Base-by-base conservation (phyloP, 2,113 vertebrate species). In the Nothocercus julius region DNA sequence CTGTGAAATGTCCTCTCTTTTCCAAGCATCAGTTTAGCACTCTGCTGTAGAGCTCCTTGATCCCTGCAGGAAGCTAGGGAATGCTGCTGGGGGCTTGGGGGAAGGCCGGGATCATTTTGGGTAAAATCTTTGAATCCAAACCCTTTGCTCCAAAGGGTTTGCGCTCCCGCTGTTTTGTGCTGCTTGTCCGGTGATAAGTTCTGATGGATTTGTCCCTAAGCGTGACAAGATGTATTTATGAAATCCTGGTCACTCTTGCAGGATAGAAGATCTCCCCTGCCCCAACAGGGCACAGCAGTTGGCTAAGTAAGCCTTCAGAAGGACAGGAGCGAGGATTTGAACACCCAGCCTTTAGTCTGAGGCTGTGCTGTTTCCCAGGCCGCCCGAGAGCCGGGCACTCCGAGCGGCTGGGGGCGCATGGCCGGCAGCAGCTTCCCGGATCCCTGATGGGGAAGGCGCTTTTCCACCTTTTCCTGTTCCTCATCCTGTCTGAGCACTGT, bases 401-500 rank as follows among this genome's bases (percentile, higher is more conserved):
- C 17, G 24, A 24, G 38, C 76, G 27, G 2, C 30, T 34, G 59
- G 77, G 59, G 1, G 1, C 28, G 14, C 21, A 22, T 54, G 2
- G 2, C 8, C 6, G 44, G 38, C 7, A 68, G 72, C 64, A 68
- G 9, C 38, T 73, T 68, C 85, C 28, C 15, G 1, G 38, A 54
- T 73, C 70, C 24, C 9, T 62, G 21, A 51, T 13, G 11, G 9
- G 25, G 38, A 66, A 87, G 67, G 44, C 32, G 24, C 34, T 47
- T 47, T 67, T 66, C n/a, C 7, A 22, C 5, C 15, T 19, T 51
- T 66, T 74, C 10, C 36, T 54, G 7, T 67, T 66, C 82, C 63
- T 77, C 30, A 18, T 59, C 72, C 61, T 8, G 4, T 9, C 2
- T 0, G 1, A 69, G 53, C 10, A n/a, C 42, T 32, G 49, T 59